Base-by-base conservation (phyloP, 1,140 invertebrate species). In the Lerema accius region DNA sequence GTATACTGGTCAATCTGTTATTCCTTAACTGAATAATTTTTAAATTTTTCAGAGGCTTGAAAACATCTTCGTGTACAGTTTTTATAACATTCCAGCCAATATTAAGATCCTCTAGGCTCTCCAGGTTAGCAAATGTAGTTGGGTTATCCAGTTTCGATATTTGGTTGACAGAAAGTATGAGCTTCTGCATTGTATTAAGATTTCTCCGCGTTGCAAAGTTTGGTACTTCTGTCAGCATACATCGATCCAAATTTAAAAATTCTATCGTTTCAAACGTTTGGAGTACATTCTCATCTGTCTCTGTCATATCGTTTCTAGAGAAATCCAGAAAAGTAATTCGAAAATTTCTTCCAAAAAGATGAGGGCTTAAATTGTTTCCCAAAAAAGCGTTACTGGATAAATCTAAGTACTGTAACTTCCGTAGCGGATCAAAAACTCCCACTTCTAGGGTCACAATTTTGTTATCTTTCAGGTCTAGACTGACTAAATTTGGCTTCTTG, bases 301-400 rank as follows among this genome's bases (percentile, higher is more conserved):
- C 71, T n/a, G 65, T 68, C 81, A 89, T 85, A 16, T 86, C 71
- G 56, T 84, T 87, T 67, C 71, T 68, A 11, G 82, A 84, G 14
- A 83, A 83, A 70, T 80, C 76, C 0, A 89, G 53, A 39, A 62
- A 63, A 19, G 45, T 64, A 3, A 89, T 73, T 10, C 66, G 17
- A 17, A 40, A 59, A 26, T 45, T 81, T 14, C 64, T 43, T 55
- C 80, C 70, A 66, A 89, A 89, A 50, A 85, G 61, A 39, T 68
- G 66, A 15, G 73, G 65, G 59, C 58, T 72, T 4, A 86, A 9
- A 55, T 77, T 37, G 61, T 53, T 70, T 13, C 83, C 80, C 19
- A 65, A 7, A 15, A 89, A 61, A 14, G 55, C 17, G 50, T 87
- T 89, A 16, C 58, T 77, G 3, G 84, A 79, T 17, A 89, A 48